Conservation (phyloP, 2,797 vertebrate genomes). For the Hipposideros larvatus region DNA sequence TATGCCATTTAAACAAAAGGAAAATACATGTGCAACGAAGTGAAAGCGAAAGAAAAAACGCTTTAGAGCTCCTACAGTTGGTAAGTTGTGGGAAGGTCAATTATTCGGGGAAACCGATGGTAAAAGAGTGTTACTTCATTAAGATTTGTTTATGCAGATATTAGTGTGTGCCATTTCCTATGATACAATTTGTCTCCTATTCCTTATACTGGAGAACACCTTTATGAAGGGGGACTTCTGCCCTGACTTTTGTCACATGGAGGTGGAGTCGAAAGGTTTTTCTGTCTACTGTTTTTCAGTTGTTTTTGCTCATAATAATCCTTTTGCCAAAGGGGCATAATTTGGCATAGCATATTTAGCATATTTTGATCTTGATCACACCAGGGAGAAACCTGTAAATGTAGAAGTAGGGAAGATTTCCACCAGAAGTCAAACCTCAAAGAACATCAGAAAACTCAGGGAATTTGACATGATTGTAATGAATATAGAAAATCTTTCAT, state of each 20-base stretch:
- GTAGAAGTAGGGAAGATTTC: not conserved
- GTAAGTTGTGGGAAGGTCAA: not conserved
- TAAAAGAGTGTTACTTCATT: not conserved
- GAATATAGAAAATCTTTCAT: not conserved
- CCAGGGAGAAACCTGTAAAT: not conserved
- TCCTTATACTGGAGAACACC: too few species aligned
- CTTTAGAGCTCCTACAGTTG: not conserved
- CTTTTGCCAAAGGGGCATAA: not conserved
- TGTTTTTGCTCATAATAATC: not conserved
- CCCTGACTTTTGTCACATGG: not conserved
- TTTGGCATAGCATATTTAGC: not conserved
- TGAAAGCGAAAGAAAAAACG: not conserved
- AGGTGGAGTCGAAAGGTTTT: not conserved
- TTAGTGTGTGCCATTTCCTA: not conserved
- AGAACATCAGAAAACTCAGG: not conserved
- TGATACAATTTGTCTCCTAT: not conserved
- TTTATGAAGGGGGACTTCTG: not conserved
- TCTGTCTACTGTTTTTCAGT: not conserved
- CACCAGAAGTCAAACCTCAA: conserved; percentile 44
- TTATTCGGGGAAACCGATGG: not conserved
- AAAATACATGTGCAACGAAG: not conserved
- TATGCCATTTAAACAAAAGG: not conserved
- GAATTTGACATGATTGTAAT: not conserved
- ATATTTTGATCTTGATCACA: not conserved
- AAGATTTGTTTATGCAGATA: too few species aligned